Evolutionary conservation across 2,797 vertebrate genomes (phyloP).

Genomic region (Salarias fasciatus): DNA sequence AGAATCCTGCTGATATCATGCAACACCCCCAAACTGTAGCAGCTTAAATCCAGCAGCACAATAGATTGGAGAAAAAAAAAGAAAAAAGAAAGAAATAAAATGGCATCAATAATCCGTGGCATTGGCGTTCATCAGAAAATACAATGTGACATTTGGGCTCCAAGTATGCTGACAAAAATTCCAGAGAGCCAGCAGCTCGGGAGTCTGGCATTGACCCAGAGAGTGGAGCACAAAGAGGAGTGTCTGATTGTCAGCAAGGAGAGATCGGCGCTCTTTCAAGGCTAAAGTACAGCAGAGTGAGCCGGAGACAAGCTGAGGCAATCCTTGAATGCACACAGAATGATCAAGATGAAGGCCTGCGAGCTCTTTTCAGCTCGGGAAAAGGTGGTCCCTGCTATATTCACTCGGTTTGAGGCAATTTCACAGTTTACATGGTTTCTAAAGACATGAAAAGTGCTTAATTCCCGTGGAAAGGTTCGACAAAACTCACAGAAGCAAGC

Average conservation of each 20-base stretch:
- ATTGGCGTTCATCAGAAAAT: conserved; percentile 29
- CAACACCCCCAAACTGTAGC: too few relatives aligned
- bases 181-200: conserved; percentile 11
- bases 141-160: conserved; percentile 36
- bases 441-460: not conserved
- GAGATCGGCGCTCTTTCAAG: conserved; percentile 15
- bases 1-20: not conserved
- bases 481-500: not conserved
- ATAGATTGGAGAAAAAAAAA: conserved; percentile 11
- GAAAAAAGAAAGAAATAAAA: too few relatives aligned
- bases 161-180: conserved; percentile 29
- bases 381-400: conserved; percentile 5
- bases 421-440: conserved; percentile 13
- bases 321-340: conserved; percentile 4
- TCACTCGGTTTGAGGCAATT: not conserved
- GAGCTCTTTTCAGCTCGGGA: conserved; percentile 12
- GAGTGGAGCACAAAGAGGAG: conserved; percentile 18
- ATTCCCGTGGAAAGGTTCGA: conserved; percentile 7
- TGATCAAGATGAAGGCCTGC: not conserved
- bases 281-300: conserved; percentile 1
- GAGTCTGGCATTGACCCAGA: conserved; percentile 24
- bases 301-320: not conserved
- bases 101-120: conserved; percentile 1
- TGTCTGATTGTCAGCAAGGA: conserved; percentile 18
- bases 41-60: conserved; percentile 3